Conservation (phyloP, 2,888 invertebrate species). For the Metacarcinus magister region DNA sequence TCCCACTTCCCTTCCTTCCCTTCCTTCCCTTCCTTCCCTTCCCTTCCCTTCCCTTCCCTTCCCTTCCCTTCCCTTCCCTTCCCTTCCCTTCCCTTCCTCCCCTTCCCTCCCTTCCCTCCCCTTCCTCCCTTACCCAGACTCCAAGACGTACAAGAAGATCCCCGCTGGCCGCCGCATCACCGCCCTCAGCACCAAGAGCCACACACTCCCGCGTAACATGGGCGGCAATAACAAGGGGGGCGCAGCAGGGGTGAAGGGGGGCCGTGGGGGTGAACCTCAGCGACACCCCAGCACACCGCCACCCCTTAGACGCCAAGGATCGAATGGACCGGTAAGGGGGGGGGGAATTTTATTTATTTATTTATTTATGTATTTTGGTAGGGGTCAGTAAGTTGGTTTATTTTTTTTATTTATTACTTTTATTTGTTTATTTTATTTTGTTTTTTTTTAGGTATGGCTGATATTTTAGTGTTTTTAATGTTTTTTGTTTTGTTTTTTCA, state of each 20-base stretch:
- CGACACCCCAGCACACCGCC: conserved; percentile 57
- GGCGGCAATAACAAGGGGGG: conserved; percentile 85
- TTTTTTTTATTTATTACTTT: background rate
- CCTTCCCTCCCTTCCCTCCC: background rate
- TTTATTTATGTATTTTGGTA: background rate
- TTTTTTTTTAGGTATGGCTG: background rate
- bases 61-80: background rate
- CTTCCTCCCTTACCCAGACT: conserved; percentile 81
- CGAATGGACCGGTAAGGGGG: background rate
- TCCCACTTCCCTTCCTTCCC: background rate
- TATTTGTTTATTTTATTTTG: background rate
- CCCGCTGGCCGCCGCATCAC: conserved; percentile 82
- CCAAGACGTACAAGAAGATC: conserved; percentile 91
- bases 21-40: background rate
- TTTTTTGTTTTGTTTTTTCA: no score
- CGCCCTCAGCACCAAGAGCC: conserved; percentile 89
- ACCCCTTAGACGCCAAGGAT: background rate
- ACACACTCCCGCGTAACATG: conserved; percentile 94
- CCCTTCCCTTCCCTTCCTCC: background rate
- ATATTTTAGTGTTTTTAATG: background rate
- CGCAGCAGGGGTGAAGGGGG: background rate
- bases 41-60: background rate
- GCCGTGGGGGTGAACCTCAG: background rate
- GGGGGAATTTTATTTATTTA: background rate
- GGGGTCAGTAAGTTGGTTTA: no score